Evolutionary conservation across 2,113 vertebrate species (phyloP).

Genomic region (Grammomys dolichurus): DNA sequence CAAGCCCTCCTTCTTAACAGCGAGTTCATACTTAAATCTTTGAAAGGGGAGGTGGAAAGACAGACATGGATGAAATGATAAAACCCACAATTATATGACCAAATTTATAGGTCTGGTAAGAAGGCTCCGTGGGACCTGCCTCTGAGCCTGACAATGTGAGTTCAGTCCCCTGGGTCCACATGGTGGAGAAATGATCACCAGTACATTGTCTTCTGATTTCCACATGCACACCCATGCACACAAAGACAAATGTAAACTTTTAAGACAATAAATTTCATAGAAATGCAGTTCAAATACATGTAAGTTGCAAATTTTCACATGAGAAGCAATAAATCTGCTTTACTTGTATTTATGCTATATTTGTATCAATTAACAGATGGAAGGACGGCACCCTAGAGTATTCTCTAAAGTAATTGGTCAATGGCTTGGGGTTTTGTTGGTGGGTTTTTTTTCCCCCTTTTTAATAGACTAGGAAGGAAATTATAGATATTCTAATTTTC

Average conservation of each 20-base stretch:
- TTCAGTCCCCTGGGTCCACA: too few species aligned
- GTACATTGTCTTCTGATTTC: too few species aligned
- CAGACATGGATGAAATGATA: neutral
- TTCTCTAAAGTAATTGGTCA: constrained; percentile 30
- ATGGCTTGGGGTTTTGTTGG: neutral
- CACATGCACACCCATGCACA: neutral
- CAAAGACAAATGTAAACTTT: neutral
- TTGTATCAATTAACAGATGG: neutral
- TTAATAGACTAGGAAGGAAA: neutral
- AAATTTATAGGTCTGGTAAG: neutral
- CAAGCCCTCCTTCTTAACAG: neutral
- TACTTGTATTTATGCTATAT: neutral
- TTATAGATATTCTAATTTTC: neutral
- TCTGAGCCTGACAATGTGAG: neutral
- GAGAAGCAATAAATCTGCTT: neutral
- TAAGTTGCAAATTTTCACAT: constrained; percentile 33
- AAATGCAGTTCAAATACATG: neutral
- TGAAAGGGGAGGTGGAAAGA: neutral
- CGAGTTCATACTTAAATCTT: neutral
- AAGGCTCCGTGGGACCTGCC: neutral
- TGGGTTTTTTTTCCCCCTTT: neutral
- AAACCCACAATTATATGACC: neutral
- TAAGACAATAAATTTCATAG: constrained; percentile 7
- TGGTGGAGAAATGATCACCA: neutral
- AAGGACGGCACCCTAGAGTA: neutral